Conservation (phyloP, 1,140 invertebrate genomes). For the Zelostemma sp. region DNA sequence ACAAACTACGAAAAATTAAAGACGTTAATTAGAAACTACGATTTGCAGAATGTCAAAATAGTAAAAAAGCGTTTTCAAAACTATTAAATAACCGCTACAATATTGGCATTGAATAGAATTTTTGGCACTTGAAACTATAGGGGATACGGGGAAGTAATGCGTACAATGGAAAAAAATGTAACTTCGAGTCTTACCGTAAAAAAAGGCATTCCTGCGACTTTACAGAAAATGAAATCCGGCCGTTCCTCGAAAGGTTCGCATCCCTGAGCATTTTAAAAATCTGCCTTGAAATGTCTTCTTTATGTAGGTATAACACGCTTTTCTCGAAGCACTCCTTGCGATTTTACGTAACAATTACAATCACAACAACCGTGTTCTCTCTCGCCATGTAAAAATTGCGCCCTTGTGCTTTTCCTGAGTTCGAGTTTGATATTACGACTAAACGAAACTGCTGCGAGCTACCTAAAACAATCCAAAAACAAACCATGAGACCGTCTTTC, state of each 20-base stretch:
- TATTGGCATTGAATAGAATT: no score
- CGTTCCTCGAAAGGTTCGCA: not conserved
- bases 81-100: no score
- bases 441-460: no score
- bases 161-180: not conserved
- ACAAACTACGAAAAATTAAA: no score
- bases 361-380: conserved; percentile 15
- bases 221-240: not conserved
- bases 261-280: not conserved
- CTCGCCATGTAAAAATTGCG: not conserved
- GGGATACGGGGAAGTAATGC: no score
- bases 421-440: not conserved
- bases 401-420: not conserved
- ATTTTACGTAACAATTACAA: conserved; percentile 31
- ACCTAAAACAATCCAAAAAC: no score
- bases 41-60: no score
- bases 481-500: not conserved
- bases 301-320: conserved; percentile 19
- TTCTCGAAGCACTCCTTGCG: conserved; percentile 39
- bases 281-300: conserved; percentile 13
- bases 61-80: no score
- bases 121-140: no score
- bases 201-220: not conserved
- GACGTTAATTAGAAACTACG: no score
- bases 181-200: not conserved